Conservation (phyloP, 2,797 vertebrate genomes). For the Sebastes diaconus region DNA sequence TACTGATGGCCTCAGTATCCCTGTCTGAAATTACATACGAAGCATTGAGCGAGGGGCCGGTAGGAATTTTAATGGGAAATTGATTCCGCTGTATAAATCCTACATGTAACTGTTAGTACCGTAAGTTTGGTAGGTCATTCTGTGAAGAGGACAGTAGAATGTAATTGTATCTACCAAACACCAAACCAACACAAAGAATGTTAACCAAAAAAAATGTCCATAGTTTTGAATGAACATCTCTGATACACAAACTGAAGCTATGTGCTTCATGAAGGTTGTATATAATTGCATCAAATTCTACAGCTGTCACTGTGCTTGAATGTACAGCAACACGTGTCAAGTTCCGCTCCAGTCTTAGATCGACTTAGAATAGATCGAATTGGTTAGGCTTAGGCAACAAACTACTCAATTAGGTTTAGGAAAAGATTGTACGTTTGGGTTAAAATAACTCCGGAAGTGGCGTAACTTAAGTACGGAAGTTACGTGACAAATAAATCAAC, state of each 20-base stretch:
- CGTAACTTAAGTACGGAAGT: neutral
- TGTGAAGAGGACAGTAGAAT: neutral
- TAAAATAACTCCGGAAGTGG: neutral
- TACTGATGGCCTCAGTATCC: neutral
- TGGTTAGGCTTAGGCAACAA: no score
- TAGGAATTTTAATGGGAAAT: neutral
- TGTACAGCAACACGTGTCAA: no score
- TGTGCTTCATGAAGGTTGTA: neutral
- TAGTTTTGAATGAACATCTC: neutral
- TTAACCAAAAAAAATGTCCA: neutral
- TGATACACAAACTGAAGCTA: neutral
- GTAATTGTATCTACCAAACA: neutral
- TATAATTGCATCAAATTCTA: neutral
- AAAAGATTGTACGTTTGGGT: no score
- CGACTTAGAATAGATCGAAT: no score
- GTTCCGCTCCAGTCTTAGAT: no score
- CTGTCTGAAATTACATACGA: constrained; percentile 10
- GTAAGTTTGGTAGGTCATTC: neutral
- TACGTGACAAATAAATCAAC: no score
- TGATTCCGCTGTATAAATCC: neutral
- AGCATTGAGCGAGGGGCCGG: neutral
- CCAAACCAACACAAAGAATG: neutral
- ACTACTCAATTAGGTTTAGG: no score
- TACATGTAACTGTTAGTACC: neutral
- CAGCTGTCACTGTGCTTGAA: no score